Conservation (phyloP, 2,888 invertebrate genomes). For the Ochropleura plecta region DNA sequence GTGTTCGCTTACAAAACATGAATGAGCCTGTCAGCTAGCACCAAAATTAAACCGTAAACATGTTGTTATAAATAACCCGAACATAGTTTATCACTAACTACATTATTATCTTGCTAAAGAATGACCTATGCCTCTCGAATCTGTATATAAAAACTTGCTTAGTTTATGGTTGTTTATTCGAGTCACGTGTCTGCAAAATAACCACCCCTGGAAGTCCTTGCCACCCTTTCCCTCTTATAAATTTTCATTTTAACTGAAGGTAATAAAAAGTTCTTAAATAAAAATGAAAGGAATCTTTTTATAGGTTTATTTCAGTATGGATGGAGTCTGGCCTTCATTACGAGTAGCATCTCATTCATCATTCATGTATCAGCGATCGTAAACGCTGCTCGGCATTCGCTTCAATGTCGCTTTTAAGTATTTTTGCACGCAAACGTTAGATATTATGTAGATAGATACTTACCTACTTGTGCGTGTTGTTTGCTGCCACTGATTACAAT, state of each 20-base stretch:
- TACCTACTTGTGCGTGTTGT: constrained; percentile 13
- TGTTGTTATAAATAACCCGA: constrained; percentile 77
- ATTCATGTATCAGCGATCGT: constrained; percentile 15
- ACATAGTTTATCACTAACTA: constrained; percentile 72
- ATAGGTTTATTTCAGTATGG: not conserved
- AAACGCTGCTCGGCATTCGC: not conserved
- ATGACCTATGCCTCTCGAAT: constrained; percentile 61
- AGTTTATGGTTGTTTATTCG: constrained; percentile 51
- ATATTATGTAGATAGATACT: constrained; percentile 1
- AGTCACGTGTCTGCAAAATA: constrained; percentile 34
- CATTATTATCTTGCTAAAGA: constrained; percentile 63
- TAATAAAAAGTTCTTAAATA: constrained; percentile 38
- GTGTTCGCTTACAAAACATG: constrained; percentile 62
- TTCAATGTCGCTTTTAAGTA: constrained; percentile 2
- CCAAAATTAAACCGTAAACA: constrained; percentile 75
- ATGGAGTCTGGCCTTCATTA: constrained; percentile 24
- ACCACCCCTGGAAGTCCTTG: constrained; percentile 3
- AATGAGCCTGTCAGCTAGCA: constrained; percentile 66
- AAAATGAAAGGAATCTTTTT: constrained; percentile 16
- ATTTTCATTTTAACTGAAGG: constrained; percentile 6
- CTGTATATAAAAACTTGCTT: constrained; percentile 51
- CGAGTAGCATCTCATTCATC: constrained; percentile 25
- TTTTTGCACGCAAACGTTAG: constrained; percentile 16
- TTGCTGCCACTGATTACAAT: constrained; percentile 39
- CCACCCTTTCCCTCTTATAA: not conserved